phyloP scores from a whole-genome alignment of 2,888 invertebrate genomes.

The Disparrhopalites patrizii region DNA sequence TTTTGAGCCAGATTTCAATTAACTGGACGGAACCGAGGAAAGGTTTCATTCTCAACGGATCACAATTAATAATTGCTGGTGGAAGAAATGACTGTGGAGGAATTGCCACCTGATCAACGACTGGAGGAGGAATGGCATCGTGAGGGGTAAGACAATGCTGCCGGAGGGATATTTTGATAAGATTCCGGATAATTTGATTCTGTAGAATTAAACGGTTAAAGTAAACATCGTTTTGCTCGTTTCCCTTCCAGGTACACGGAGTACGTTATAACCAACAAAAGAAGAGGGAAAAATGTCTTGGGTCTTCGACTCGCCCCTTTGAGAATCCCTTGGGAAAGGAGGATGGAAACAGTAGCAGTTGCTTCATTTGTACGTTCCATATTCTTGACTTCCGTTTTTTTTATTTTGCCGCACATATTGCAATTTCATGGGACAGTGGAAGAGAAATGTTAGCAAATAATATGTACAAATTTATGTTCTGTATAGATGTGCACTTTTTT shows the following conservation, averaged over 20 bases:
- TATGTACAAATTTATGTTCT: not conserved
- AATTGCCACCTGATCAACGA: not conserved
- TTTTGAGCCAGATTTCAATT: too few relatives aligned
- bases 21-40: too few relatives aligned
- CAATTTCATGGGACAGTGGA: too few relatives aligned
- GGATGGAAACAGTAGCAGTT: slow-evolving; percentile 79
- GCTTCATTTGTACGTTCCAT: slow-evolving; percentile 6
- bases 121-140: not conserved
- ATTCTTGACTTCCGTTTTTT: not conserved
- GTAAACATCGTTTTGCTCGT: too few relatives aligned
- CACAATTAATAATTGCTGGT: too few relatives aligned
- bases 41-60: not conserved
- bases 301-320: slow-evolving; percentile 84
- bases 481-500: slow-evolving; percentile 59
- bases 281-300: slow-evolving; percentile 51
- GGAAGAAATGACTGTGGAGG: not conserved
- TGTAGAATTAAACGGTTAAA: not conserved
- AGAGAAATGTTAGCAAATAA: not conserved
- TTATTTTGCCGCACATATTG: not conserved
- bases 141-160: not conserved
- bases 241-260: not conserved
- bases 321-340: slow-evolving; percentile 67
- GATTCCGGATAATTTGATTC: not conserved
- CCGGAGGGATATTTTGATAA: not conserved
- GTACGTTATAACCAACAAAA: not conserved